Conservation (phyloP, 23 tunicate genomes). For the Phallusia fumigata region DNA sequence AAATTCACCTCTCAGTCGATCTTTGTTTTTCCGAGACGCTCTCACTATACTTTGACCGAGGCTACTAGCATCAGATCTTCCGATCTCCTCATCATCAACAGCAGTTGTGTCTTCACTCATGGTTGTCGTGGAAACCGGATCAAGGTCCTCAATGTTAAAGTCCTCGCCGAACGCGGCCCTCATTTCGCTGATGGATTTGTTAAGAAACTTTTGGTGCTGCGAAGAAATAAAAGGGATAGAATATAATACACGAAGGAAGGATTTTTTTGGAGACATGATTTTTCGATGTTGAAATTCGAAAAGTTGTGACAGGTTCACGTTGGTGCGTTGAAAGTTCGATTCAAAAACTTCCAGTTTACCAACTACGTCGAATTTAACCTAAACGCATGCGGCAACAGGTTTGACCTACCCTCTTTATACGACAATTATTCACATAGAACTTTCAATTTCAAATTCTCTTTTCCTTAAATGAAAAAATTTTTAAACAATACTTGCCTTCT, state of each 20-base stretch:
- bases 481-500: not conserved
- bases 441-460: no score
- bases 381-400: no score
- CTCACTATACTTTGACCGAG: conserved; percentile 78
- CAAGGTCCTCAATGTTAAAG: conserved; percentile 1
- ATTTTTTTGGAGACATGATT: no score
- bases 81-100: conserved; percentile 35
- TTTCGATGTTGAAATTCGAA: no score
- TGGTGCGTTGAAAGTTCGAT: no score
- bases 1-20: not conserved
- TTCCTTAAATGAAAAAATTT: no score
- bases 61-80: conserved; percentile 69
- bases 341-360: no score
- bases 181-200: conserved; percentile 69
- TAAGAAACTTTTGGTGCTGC: conserved; percentile 73
- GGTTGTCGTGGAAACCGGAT: conserved; percentile 15
- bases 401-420: no score
- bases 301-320: no score
- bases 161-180: conserved; percentile 59
- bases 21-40: conserved; percentile 42
- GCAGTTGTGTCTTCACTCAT: conserved; percentile 17
- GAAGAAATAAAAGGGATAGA: not conserved
- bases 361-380: no score
- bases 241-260: no score
- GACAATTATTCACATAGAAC: no score